Evolutionary conservation across 2,797 vertebrate genomes (phyloP).

Genomic region (Rhynchotus rufescens): DNA sequence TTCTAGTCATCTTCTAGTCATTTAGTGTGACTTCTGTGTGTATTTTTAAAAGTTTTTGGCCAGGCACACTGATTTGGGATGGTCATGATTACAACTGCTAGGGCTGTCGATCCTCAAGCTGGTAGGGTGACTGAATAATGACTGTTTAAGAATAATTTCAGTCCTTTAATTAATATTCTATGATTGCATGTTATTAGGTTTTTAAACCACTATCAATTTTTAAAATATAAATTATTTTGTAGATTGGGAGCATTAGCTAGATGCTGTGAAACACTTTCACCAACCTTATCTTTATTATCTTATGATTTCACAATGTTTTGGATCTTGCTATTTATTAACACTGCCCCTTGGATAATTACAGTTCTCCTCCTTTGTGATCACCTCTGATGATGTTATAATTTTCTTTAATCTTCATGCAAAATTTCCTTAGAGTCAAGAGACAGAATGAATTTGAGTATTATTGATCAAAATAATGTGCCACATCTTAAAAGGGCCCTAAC

Average conservation of each 20-base stretch:
- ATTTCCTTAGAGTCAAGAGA: conserved; percentile 33
- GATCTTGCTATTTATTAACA: conserved; percentile 38
- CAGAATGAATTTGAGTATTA: conserved; percentile 50
- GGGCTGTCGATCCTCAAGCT: not conserved
- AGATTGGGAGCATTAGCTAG: not conserved
- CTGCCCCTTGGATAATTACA: conserved; percentile 39
- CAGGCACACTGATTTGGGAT: not conserved
- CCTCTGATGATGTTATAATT: conserved; percentile 43
- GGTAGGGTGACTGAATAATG: not conserved
- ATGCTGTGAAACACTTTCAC: not conserved
- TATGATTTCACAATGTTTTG: conserved; percentile 8
- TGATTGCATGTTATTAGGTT: not conserved
- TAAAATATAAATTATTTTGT: not conserved
- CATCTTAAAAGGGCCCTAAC: conserved; percentile 49
- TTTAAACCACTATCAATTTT: not conserved
- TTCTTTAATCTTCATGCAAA: conserved; percentile 51
- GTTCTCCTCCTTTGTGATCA: not conserved
- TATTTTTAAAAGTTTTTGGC: conserved; percentile 17
- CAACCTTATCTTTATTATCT: not conserved
- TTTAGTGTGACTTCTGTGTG: not conserved
- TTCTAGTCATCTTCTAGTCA: not conserved
- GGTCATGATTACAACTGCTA: not conserved
- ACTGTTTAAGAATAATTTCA: not conserved
- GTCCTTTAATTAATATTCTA: not conserved
- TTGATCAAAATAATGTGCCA: conserved; percentile 58